Base-by-base conservation (phyloP, 1,140 invertebrate species). In the Cotesia vestalis region DNA sequence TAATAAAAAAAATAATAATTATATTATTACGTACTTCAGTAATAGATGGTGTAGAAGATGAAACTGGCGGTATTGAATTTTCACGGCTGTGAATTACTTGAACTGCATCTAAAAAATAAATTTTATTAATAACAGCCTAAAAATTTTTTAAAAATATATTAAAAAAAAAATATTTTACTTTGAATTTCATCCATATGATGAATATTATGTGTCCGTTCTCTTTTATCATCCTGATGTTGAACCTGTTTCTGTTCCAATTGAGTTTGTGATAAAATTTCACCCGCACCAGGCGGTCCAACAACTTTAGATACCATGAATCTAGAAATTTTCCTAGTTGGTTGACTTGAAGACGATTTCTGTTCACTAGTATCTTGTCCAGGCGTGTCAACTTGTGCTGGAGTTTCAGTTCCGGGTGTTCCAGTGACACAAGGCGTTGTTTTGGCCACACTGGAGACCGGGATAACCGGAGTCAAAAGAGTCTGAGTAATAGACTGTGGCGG, bases 281-380 rank as follows among this genome's bases (percentile, higher is more conserved):
- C 40, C 8, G 60, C 63, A 63, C 73, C 14, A 38, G 84, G 83
- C 53, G 86, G 84, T 69, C 84, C 86, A 71, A 83, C 79, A 71
- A 88, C 88, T 80, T 87, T 86, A 27, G 87, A 88, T 72, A 89
- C 88, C 82, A 88, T 84, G 72, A 89, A 89, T 75, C 88, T 82
- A 36, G 88, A 89, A 76, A 88, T 84, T 80, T 88, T 88, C 77
- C 86, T 78, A 17, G 80, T 79, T 52, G 83, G 83, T 74, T 85
- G 84, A 73, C 46, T 72, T 66, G 77, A 72, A 69, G 27, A 69
- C 14, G 14, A 27, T 46, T 14, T 34, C 62, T 71, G 62, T 70
- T 73, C 66, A 8, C 11, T 46, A 6, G 11, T 46, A 46, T 85
- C 84, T 67, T 82, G 79, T 70, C 77, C 77, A 27, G 1, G 27